Percentiles rank a stretch among this genome's conserved stretches.
phyloP scores from a whole-genome alignment of 2,113 vertebrate species.

The Acanthisitta chloris region DNA sequence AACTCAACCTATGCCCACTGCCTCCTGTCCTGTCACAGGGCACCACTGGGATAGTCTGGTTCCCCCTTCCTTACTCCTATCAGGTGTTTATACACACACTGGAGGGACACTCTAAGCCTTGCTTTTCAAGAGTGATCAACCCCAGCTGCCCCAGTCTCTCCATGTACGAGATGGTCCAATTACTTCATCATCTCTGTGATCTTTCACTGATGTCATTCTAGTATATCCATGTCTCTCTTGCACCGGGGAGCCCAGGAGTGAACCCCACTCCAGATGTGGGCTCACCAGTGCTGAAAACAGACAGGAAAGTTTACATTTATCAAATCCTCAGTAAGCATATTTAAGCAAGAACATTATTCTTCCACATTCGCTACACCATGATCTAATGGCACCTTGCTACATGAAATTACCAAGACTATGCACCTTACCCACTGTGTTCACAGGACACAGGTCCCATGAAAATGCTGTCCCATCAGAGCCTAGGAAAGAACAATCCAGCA shows the following conservation, averaged over 20 bases:
- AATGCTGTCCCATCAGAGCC: not conserved
- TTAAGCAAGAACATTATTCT: not conserved
- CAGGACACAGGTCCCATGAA: not conserved
- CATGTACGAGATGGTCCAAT: not conserved
- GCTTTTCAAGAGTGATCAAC: not conserved
- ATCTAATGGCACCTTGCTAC: not conserved
- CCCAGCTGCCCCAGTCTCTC: not conserved
- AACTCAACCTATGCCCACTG: not conserved
- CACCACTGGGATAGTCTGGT: not conserved
- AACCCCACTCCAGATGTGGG: not conserved
- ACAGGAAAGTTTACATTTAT: not conserved
- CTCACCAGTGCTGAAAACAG: not conserved
- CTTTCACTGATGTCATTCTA: not conserved
- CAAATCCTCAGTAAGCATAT: not conserved
- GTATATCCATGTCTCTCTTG: not conserved
- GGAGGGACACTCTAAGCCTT: not conserved
- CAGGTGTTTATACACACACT: not conserved
- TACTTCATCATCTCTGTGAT: not conserved
- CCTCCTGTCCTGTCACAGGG: not conserved
- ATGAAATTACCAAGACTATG: fast-evolving
- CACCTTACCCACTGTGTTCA: not conserved
- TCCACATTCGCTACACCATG: not conserved
- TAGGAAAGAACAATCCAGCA: not conserved
- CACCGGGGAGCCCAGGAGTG: not conserved
- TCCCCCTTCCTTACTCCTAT: not conserved